Evolutionary conservation across 2,113 vertebrate genomes (phyloP), one percentile per base, ranked within the genome.

Genomic region (Thalassarche chlororhynchos): DNA sequence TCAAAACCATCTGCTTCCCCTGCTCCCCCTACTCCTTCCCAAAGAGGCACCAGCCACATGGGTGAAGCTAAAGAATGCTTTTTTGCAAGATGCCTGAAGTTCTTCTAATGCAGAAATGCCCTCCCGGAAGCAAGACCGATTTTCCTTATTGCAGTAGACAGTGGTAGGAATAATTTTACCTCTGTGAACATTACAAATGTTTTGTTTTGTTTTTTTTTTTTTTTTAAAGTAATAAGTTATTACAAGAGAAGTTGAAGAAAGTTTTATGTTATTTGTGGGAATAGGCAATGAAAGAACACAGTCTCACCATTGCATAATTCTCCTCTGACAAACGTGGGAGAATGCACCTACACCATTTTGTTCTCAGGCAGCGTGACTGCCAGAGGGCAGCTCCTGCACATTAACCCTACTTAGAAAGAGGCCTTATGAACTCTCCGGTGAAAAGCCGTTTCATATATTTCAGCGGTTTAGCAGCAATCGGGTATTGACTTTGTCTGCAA

Each of bases 161-260:
- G 64, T 5, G 2, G 57, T 54, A 95, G 76, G 75, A 95, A 94
- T 42, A 85, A 62, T 31, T 93, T 32, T 71, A 93, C 84, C 55
- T 69, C 46, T 66, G 60, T 64, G 36, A 92, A 86, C 38, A 86
- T 54, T 64, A 64, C 31, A 95, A 93, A 92, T 32, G 36, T 29
- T 28, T 57, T 55, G 57, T 42, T 55, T 40, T 76, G n/a, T n/a
- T n/a, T n/a, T n/a, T n/a, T 29, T 28, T 57, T 55, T 64, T 42
- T 55, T 40, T 76, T 26, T 7, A 21, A 92, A 95, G 58, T 57
- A 96, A 70, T 96, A 98, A 98, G 47, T 97, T 97, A 97, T 51
- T 93, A 96, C 24, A 93, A 94, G 55, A 95, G 69, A 74, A 92
- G 46, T 9, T 47, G 66, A 74, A 40, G 34, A 14, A 70, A 60